Percentiles rank a stretch among this genome's conserved stretches.
These are phyloP conservation scores for Novumbra hubbsi DNA, from an alignment of 2,797 vertebrate genomes.

Conservation along the genomic window DNA sequence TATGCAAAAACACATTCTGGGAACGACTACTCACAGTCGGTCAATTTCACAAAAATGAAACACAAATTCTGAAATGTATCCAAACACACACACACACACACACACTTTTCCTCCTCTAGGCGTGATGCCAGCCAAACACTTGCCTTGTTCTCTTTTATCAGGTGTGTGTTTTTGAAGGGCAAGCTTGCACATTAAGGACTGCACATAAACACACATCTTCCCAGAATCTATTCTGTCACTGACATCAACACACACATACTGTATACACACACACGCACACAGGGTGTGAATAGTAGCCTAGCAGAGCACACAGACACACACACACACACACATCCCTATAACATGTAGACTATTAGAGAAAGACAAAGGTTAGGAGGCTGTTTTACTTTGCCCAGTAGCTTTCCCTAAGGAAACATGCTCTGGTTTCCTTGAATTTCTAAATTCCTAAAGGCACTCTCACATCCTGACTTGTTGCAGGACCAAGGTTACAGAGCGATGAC, in stretches of 20 bases:
- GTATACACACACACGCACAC: constrained; percentile 31
- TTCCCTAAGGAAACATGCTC: neutral
- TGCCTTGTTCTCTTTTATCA: constrained; percentile 39
- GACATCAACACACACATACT: constrained; percentile 17
- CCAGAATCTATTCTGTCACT: constrained; percentile 35
- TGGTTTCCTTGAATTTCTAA: neutral
- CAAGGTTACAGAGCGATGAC: too few species aligned
- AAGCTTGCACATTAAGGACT: constrained; percentile 46
- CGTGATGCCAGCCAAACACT: constrained; percentile 24
- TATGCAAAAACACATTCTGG: neutral
- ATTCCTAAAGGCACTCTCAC: too few species aligned
- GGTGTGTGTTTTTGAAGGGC: constrained; percentile 47
- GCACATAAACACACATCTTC: constrained; percentile 39
- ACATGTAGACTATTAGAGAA: constrained; percentile 39
- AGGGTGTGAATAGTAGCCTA: neutral
- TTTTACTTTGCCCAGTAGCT: neutral
- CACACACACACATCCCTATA: constrained; percentile 25
- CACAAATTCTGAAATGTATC: too few species aligned
- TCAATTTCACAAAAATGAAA: neutral
- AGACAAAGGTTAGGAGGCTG: constrained; percentile 20
- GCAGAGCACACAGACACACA: constrained; percentile 4
- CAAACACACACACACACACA: neutral
- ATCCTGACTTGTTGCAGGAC: too few species aligned
- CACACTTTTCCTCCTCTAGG: constrained; percentile 1
- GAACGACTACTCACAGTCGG: neutral